Base-by-base conservation (phyloP, 2,113 vertebrate species). In the Deroptyus accipitrinus region DNA sequence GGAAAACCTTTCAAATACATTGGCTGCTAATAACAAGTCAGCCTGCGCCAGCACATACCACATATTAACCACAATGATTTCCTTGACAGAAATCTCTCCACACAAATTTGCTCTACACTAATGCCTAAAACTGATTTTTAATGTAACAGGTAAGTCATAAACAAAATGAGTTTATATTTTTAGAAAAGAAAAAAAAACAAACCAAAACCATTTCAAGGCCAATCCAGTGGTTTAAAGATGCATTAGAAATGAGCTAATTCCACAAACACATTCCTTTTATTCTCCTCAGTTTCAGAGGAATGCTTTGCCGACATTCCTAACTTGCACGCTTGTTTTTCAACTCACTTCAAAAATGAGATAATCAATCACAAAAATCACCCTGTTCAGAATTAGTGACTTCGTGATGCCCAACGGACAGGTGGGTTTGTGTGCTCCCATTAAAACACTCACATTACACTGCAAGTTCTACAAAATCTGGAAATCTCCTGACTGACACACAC, bases 21-120 rank as follows among this genome's bases (percentile, higher is more conserved):
- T 54, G 93, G 83, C 83, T 91, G 81, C 89, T 87, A 59, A 12
- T 6, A 77, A 6, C 4, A 4, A 44, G 52, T 2, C 78, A 66
- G 63, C 48, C 76, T 22, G n/a, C 20, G 94, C 91, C 93, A 95
- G 68, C 90, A 74, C 6, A 4, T 70, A 91, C 85, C 91, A 64
- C 78, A 35, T 31, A 80, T 33, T n/a, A 86, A 91, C 87, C 94
- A 91, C 93, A 96, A 39, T 11, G 9, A 72, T 61, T 90, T 96
- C 93, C 93, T 87, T 51, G 13, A 88, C 64, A 87, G 52, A 90
- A 94, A 83, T 24, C 51, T 59, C 87, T 70, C 75, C 82, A 59
- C 5, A 2, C 49, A 83, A 81, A 83, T 93, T 74, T 80, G 63
- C 75, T 92, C 72, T 59, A 39, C 1, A 0, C 54, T 67, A 88